Evolutionary conservation across 2,888 invertebrate species (phyloP).

Genomic region (Norana najaformis): DNA sequence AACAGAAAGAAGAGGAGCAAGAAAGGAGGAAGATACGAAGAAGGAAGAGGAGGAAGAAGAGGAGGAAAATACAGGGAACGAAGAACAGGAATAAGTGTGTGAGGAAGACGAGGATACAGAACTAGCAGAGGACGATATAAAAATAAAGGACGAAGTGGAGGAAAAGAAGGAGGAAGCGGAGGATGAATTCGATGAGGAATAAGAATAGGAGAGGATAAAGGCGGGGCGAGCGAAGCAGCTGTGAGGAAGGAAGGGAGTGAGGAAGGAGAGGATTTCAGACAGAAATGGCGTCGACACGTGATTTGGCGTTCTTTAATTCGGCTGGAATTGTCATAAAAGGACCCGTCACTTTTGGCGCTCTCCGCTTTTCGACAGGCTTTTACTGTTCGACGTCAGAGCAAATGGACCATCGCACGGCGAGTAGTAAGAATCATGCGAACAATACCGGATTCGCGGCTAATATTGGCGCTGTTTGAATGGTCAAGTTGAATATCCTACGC

Average conservation of each 20-base stretch:
- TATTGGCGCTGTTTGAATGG: background rate
- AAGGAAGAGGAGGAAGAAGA: background rate
- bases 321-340: background rate
- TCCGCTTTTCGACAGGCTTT: background rate
- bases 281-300: constrained; percentile 15
- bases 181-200: background rate
- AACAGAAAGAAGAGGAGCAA: background rate
- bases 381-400: background rate
- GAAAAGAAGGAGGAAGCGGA: background rate
- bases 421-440: background rate
- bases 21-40: too few relatives aligned
- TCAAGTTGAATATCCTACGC: background rate
- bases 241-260: background rate
- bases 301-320: constrained; percentile 14
- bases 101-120: background rate
- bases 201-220: background rate
- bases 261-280: background rate
- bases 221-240: background rate
- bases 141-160: background rate
- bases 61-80: background rate
- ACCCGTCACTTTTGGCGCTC: background rate
- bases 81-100: background rate
- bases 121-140: too few relatives aligned
- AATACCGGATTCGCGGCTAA: background rate
- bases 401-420: background rate